Base-by-base conservation (phyloP, 2,113 vertebrate genomes). In the Eurystomus gularis region DNA sequence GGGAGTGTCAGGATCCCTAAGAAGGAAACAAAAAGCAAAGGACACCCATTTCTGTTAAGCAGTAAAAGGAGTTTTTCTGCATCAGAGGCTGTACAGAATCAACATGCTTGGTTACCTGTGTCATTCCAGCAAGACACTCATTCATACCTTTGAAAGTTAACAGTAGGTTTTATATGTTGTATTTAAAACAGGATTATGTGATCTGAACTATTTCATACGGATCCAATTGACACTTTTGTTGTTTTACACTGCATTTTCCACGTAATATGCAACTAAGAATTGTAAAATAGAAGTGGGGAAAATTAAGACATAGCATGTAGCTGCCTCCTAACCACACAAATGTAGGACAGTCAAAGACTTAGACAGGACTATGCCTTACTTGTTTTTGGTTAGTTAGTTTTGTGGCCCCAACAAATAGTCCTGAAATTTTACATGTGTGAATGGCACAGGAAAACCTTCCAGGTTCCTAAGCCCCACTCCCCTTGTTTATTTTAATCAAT, bases 71-170 rank as follows among this genome's bases (percentile, higher is more conserved):
- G 8, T 23, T 92, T 92, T 78, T 52, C 25, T 64, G 6, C 62
- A 83, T 80, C 80, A 77, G 40, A 72, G 31, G 10, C 18, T 66
- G 21, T 60, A 37, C 7, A 54, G 21, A 62, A 37, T 65, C 35
- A 75, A 31, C 26, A 55, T 12, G 13, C 33, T 72, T 69, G 15
- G 49, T 37, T 87, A 62, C 54, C 28, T 62, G 8, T 64, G 46
- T 35, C 52, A 49, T 76, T 91, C 93, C 75, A 89, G 58, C 13
- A 90, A 91, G 58, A 13, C 52, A 37, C 90, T 79, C 26, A 79
- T 89, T 95, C 44, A 68, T 58, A 35, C 51, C 64, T 90, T 78
- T 88, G 35, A 37, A 91, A 91, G 72, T 68, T 80, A 91, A 93
- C 51, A 66, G 19, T 28, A 42, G 8, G 7, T 52, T 83, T 73